Conservation (phyloP, 2,888 invertebrate genomes). For the Aproaerema taeniolella region DNA sequence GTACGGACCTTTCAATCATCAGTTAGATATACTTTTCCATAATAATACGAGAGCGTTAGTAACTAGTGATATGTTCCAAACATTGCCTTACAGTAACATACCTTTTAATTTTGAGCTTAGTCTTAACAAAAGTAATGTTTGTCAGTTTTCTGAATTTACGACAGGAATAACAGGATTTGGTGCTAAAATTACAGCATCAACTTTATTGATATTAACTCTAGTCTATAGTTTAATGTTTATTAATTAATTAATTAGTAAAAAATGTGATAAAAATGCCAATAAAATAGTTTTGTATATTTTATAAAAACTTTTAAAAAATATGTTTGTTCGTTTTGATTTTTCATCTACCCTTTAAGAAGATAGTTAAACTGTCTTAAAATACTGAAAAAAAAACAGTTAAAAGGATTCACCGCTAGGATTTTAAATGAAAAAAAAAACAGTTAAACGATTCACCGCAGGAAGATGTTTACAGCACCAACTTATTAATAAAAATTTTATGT, state of each 20-base stretch:
- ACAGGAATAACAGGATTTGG: conserved; percentile 35
- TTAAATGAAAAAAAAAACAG: too few species aligned
- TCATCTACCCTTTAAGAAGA: too few species aligned
- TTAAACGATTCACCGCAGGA: too few species aligned
- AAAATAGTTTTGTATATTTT: too few species aligned
- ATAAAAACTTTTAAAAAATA: too few species aligned
- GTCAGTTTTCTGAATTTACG: conserved; percentile 33
- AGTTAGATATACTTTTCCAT: conserved; percentile 81
- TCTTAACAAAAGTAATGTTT: conserved; percentile 36
- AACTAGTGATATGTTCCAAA: conserved; percentile 39
- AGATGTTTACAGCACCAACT: too few species aligned
- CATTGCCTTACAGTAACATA: conserved; percentile 50
- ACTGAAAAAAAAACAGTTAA: neutral
- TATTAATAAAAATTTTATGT: too few species aligned
- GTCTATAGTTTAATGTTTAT: conserved; percentile 33
- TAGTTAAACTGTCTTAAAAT: too few species aligned
- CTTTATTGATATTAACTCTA: conserved; percentile 37
- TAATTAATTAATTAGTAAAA: conserved; percentile 14
- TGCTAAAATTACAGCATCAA: conserved; percentile 31
- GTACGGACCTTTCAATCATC: conserved; percentile 82
- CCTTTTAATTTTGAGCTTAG: conserved; percentile 57
- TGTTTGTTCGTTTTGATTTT: too few species aligned
- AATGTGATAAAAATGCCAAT: conserved; percentile 11
- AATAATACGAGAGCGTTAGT: conserved; percentile 65
- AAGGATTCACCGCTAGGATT: too few species aligned